Percentiles rank a stretch among this genome's conserved stretches.
Conservation (phyloP, 2,113 vertebrate genomes). For the Dipodomys stephensi region DNA sequence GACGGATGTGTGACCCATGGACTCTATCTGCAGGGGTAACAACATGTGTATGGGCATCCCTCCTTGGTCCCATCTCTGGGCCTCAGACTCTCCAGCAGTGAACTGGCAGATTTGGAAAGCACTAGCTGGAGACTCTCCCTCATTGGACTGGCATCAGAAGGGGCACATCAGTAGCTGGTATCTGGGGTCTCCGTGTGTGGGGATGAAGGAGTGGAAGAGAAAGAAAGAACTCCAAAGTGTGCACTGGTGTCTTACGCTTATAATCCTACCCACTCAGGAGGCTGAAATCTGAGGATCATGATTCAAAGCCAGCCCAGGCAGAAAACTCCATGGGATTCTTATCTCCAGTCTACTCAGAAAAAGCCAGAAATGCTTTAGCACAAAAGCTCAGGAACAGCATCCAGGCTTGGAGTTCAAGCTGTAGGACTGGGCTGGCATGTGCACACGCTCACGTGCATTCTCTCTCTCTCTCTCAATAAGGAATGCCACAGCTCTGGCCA, state of each 20-base stretch:
- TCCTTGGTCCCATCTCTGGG: not conserved
- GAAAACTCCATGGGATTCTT: too few species aligned
- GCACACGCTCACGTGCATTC: too few species aligned
- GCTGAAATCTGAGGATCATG: too few species aligned
- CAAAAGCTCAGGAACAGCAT: too few species aligned
- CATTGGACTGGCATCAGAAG: slow-evolving; percentile 4
- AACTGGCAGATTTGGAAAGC: not conserved
- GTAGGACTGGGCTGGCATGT: too few species aligned
- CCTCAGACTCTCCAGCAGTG: not conserved
- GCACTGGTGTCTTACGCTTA: too few species aligned
- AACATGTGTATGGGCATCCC: not conserved
- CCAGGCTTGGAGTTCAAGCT: too few species aligned
- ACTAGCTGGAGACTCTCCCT: not conserved
- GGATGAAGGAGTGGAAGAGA: not conserved
- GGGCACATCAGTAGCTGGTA: not conserved
- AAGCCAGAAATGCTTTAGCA: too few species aligned
- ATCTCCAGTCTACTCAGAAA: too few species aligned
- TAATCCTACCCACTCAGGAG: too few species aligned
- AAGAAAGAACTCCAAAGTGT: not conserved
- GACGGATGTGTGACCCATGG: not conserved
- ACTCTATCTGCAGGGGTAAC: not conserved
- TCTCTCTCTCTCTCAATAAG: too few species aligned
- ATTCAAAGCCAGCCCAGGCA: too few species aligned
- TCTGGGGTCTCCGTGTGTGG: not conserved
- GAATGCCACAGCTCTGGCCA: not conserved